Conservation (phyloP, 92 coral and sea anemone genomes). For the Zoanthus solanderi region DNA sequence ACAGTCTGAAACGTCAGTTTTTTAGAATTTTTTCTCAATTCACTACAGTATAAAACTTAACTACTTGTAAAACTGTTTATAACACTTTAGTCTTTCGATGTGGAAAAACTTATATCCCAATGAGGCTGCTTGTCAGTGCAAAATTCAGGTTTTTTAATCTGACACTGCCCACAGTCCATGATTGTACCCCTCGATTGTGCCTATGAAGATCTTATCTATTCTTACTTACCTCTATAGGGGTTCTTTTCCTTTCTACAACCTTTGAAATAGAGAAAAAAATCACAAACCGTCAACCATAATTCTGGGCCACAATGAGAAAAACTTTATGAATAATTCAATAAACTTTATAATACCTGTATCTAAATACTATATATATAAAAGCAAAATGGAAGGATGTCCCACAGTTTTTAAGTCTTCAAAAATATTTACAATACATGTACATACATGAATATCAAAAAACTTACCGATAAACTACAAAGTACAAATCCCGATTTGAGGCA, state of each 20-base stretch:
- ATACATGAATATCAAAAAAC: neutral
- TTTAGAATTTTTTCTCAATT: no score
- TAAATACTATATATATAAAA: no score
- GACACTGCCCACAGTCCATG: neutral
- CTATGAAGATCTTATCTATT: neutral
- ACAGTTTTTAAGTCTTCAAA: no score
- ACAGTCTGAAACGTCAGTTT: no score
- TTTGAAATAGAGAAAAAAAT: constrained; percentile 40
- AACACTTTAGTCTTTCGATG: neutral
- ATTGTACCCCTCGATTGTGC: constrained; percentile 3
- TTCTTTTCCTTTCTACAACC: constrained; percentile 90
- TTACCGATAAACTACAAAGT: no score
- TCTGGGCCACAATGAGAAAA: neutral
- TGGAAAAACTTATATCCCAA: neutral
- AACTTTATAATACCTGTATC: no score
- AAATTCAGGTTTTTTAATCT: neutral
- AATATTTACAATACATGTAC: no score
- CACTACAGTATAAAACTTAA: no score
- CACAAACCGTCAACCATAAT: neutral
- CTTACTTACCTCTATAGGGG: constrained; percentile 91
- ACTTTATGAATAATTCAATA: neutral
- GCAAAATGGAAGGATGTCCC: no score
- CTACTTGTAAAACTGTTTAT: no score
- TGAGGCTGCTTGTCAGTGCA: neutral
- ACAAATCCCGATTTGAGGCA: no score